A percentile compares a stretch with the other conserved stretches of the same genome.
phyloP scores from a whole-genome alignment of 2,113 vertebrate genomes.

The Nycticorax nycticorax region DNA sequence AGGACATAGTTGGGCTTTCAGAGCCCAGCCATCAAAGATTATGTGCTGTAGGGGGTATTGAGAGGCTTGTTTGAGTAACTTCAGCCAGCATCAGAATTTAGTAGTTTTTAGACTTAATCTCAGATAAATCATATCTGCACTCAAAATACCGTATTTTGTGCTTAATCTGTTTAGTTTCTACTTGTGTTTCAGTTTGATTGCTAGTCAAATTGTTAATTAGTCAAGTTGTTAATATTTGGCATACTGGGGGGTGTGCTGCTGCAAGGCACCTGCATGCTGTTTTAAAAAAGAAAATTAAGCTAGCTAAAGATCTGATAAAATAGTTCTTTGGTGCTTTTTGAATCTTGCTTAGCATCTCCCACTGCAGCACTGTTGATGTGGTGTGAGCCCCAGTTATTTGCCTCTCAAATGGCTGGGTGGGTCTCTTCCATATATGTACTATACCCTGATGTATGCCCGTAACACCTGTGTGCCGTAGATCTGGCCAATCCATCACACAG shows the following conservation, averaged over 20 bases:
- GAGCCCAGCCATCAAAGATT: not conserved
- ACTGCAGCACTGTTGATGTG: not conserved
- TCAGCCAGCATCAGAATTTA: not conserved
- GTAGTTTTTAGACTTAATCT: not conserved
- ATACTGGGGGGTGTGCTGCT: not conserved
- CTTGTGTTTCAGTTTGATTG: not conserved
- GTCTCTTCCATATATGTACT: not conserved
- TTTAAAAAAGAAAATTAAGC: not conserved
- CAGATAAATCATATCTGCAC: not conserved
- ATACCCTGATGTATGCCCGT: accelerated
- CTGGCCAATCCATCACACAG: not conserved
- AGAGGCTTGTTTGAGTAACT: not conserved
- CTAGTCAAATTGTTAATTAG: not conserved
- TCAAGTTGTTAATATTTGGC: not conserved
- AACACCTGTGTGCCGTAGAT: accelerated
- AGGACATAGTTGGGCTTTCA: not conserved
- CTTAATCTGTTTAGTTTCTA: not conserved
- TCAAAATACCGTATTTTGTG: not conserved
- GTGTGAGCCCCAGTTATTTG: not conserved
- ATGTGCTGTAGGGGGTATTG: not conserved
- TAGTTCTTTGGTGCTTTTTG: not conserved
- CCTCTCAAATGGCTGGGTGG: not conserved
- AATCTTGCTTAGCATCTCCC: not conserved
- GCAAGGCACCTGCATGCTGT: not conserved
- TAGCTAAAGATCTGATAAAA: not conserved